phyloP scores from a whole-genome alignment of 2,113 vertebrate genomes.

The Prunella fulvescens region DNA sequence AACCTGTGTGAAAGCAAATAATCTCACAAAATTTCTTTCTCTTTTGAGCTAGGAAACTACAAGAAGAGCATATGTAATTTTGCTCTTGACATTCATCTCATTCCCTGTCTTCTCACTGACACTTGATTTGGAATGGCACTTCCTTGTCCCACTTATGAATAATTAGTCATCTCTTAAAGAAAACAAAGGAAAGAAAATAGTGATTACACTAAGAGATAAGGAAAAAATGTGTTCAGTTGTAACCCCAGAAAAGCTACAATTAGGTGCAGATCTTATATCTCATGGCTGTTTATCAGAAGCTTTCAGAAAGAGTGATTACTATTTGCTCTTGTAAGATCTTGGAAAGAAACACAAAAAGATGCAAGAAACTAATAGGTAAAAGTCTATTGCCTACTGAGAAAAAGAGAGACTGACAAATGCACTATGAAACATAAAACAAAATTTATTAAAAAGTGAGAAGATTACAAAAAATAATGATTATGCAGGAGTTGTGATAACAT shows the following conservation, averaged over 20 bases:
- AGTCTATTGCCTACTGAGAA: neutral
- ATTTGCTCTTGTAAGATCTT: neutral
- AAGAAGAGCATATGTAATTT: neutral
- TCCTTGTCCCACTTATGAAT: neutral
- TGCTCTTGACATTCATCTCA: neutral
- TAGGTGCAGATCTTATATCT: neutral
- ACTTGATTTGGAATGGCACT: neutral
- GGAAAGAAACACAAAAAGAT: neutral
- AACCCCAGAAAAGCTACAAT: neutral
- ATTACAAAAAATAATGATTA: neutral
- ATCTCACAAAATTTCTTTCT: neutral
- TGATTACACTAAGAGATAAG: neutral
- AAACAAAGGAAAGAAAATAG: neutral
- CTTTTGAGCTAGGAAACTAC: neutral
- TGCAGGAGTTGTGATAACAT: neutral
- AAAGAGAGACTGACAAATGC: neutral
- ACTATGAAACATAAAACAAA: neutral
- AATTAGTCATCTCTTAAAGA: neutral
- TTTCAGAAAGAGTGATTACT: neutral
- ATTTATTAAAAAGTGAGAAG: neutral
- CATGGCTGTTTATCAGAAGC: neutral
- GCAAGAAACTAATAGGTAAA: neutral
- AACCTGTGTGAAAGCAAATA: neutral
- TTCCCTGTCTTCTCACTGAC: neutral
- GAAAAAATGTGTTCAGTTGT: neutral